Percentiles rank a stretch among this genome's conserved stretches.
Conservation (phyloP, 2,113 vertebrate species). For the Tiliqua scincoides region DNA sequence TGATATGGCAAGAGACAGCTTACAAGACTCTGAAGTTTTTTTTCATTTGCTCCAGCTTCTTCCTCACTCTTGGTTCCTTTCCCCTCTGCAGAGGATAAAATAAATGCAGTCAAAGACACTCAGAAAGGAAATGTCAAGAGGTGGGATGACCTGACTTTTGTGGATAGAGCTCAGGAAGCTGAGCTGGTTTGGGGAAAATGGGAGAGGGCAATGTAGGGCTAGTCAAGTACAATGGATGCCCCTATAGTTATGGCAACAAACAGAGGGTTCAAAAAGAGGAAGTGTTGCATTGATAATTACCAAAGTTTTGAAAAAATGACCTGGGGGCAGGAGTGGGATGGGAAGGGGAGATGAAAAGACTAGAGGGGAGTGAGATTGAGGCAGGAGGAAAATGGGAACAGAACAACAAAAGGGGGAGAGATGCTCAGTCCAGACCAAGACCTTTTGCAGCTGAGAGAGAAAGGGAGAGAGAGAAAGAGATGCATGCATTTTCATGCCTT, state of each 20-base stretch:
- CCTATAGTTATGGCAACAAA: background rate
- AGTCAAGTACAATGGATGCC: background rate
- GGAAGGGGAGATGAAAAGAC: background rate
- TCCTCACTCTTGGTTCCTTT: slow-evolving; percentile 6
- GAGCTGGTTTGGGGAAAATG: background rate
- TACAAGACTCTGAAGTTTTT: background rate
- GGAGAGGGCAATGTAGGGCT: background rate
- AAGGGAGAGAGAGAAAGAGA: too few species aligned
- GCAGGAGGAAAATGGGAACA: rapidly evolving
- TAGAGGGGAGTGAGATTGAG: too few species aligned
- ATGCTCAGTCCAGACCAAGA: too few species aligned
- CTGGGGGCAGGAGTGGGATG: background rate
- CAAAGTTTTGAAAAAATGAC: rapidly evolving
- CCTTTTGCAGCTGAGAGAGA: too few species aligned
- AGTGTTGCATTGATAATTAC: rapidly evolving
- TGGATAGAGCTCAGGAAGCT: background rate
- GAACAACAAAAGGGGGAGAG: background rate
- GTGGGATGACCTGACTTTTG: background rate
- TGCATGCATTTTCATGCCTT: too few species aligned
- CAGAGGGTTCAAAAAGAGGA: background rate
- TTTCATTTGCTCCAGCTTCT: too few species aligned
- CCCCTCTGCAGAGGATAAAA: slow-evolving; percentile 27
- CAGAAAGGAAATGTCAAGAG: slow-evolving; percentile 19
- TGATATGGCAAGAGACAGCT: background rate
- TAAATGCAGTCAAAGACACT: background rate